A percentile compares a stretch with the other conserved stretches of the same genome.
Conservation (phyloP, 2,797 vertebrate genomes). For the Acomys russatus region DNA sequence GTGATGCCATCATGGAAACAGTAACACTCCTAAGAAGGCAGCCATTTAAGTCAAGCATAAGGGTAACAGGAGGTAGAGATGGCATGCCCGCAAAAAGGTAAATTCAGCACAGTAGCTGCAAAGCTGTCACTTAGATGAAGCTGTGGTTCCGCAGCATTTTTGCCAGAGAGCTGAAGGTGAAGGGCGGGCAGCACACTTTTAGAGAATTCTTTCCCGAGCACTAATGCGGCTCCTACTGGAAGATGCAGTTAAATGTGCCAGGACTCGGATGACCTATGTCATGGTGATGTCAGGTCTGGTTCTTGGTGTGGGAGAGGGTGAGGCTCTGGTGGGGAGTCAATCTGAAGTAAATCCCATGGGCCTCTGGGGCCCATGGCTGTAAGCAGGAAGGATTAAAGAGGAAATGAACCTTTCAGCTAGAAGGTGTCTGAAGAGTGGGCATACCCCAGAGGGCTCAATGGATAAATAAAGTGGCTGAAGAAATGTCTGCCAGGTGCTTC, state of each 20-base stretch:
- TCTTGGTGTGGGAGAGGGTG: not conserved
- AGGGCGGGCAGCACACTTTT: not conserved
- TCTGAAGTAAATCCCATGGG: not conserved
- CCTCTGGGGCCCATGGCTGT: too few relatives aligned
- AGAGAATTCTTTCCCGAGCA: not conserved
- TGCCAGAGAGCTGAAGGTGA: conserved; percentile 32
- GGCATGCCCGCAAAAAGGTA: not conserved
- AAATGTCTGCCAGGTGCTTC: not conserved
- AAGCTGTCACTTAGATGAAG: not conserved
- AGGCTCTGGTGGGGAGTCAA: not conserved
- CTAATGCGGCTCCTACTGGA: not conserved
- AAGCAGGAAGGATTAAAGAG: not conserved
- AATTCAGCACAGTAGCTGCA: not conserved
- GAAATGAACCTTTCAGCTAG: not conserved
- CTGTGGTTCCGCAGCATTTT: not conserved
- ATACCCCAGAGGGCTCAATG: not conserved
- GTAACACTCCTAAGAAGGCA: not conserved
- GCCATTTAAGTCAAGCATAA: not conserved
- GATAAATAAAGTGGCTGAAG: not conserved
- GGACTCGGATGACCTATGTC: not conserved
- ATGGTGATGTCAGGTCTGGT: not conserved
- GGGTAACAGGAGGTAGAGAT: not conserved
- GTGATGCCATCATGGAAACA: not conserved
- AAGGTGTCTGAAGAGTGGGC: not conserved
- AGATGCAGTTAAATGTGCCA: not conserved